Evolutionary conservation across 2,797 vertebrate genomes (phyloP), one percentile per base, ranked within the genome.

Genomic region (Etheostoma perlongum): DNA sequence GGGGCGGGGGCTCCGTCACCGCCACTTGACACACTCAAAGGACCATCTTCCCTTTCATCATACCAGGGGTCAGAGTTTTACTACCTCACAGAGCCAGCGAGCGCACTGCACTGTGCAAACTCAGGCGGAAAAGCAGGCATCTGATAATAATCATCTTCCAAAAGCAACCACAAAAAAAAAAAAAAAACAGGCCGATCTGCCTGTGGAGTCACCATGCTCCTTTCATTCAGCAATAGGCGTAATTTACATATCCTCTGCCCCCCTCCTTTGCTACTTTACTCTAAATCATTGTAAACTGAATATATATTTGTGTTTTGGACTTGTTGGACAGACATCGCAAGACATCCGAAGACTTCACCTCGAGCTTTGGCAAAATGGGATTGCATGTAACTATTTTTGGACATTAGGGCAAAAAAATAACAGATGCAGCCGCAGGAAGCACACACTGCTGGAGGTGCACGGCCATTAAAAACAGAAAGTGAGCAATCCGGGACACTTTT

Each of bases 1-100:
- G 82, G 83, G 79, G 84, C 4, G 79, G 89, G 83, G 76, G 72
- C 70, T 83, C 84, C 74, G 61, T 91, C 89, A 89, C 81, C 63
- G 70, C 75, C 25, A 81, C 87, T 86, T 91, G 90, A 93, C 92
- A 89, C 78, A 82, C 92, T 95, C 92, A 94, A 94, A 94, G 91
- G 91, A 89, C 83, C 83, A 83, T 91, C 90, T 91, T 92, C 88
- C 85, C 93, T 94, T 94, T 95, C 92, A 94, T 93, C 93, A 92
- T 94, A 72, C 91, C 91, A 92, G 91, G 90, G 90, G 91, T 91
- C 89, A 86, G 78, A 85, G 91, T 92, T 95, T 93, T 95, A 94
- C 91, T 89, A 60, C 90, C 85, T 82, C 85, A 13, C 79, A 78
- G 83, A 85, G 88, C 87, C 61, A 36, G 53, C 13, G 12, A 81